Conservation (phyloP, 2,113 vertebrate genomes). For the Bucco capensis region DNA sequence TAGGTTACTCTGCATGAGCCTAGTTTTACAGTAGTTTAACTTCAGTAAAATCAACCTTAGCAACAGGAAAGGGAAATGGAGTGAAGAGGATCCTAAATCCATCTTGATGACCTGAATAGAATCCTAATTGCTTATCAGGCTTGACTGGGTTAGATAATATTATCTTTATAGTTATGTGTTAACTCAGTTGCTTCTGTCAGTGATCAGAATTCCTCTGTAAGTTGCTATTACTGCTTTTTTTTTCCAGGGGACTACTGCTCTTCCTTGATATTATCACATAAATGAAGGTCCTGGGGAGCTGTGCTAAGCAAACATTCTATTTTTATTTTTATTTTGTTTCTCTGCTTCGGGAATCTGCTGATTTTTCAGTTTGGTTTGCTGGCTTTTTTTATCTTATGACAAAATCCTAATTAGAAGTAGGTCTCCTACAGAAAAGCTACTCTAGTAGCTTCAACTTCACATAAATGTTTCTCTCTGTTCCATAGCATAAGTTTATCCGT, state of each 20-base stretch:
- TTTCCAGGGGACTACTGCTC: not conserved
- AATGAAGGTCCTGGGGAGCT: not conserved
- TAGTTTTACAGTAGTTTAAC: conserved; percentile 29
- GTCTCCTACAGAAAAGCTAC: not conserved
- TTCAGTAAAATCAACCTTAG: conserved; percentile 24
- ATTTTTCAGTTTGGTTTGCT: not conserved
- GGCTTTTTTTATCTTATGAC: not conserved
- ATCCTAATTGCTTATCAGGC: not conserved
- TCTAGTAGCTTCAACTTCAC: not conserved
- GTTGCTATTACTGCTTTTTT: not conserved
- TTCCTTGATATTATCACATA: not conserved
- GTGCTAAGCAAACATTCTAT: not conserved
- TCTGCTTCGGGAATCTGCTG: not conserved
- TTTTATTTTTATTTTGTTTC: not conserved
- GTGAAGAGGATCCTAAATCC: not conserved
- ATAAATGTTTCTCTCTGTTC: not conserved
- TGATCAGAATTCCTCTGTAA: not conserved
- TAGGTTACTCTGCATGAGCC: not conserved
- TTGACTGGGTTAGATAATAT: conserved; percentile 4
- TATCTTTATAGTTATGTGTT: not conserved
- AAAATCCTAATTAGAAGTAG: not conserved
- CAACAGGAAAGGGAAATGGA: conserved; percentile 14
- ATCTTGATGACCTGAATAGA: not conserved
- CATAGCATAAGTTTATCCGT: not conserved
- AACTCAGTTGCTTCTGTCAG: not conserved